These are phyloP conservation scores for Epicampocera succincta DNA, from an alignment of 2,888 invertebrate species.

Conservation along the genomic window DNA sequence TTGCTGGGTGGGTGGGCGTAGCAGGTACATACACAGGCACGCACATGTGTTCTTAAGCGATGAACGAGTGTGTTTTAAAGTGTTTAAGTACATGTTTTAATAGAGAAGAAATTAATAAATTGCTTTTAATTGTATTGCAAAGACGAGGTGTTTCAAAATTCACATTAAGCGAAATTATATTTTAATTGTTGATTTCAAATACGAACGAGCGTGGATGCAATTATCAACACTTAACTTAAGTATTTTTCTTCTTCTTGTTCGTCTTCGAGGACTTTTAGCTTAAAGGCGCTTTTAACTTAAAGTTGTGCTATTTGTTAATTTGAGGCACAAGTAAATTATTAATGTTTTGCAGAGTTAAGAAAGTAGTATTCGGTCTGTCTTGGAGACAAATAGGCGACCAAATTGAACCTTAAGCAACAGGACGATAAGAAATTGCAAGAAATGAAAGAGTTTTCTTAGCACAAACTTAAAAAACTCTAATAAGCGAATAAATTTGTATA, in stretches of 20 bases:
- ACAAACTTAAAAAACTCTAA: no score
- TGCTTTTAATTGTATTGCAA: conserved; percentile 70
- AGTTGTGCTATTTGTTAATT: not conserved
- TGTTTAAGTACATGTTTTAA: conserved; percentile 50
- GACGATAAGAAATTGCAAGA: no score
- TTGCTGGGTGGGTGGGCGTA: not conserved
- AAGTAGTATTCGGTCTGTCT: no score
- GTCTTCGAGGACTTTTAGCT: not conserved
- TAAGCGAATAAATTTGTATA: no score
- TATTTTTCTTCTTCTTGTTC: not conserved
- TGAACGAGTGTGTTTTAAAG: not conserved
- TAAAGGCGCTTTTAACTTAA: not conserved
- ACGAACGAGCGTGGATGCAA: conserved; percentile 42
- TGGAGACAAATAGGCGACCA: no score
- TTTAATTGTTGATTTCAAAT: conserved; percentile 61
- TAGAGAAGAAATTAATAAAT: conserved; percentile 72
- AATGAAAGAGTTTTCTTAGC: no score
- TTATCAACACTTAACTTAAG: conserved; percentile 59
- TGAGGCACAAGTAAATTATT: not conserved
- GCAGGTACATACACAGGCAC: not conserved
- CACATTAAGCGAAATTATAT: conserved; percentile 61
- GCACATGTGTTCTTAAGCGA: not conserved
- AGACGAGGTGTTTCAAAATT: conserved; percentile 55
- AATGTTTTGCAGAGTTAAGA: not conserved
- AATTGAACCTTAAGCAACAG: no score